Conservation (phyloP, 2,113 vertebrate species). For the Oreochromis spilurus region DNA sequence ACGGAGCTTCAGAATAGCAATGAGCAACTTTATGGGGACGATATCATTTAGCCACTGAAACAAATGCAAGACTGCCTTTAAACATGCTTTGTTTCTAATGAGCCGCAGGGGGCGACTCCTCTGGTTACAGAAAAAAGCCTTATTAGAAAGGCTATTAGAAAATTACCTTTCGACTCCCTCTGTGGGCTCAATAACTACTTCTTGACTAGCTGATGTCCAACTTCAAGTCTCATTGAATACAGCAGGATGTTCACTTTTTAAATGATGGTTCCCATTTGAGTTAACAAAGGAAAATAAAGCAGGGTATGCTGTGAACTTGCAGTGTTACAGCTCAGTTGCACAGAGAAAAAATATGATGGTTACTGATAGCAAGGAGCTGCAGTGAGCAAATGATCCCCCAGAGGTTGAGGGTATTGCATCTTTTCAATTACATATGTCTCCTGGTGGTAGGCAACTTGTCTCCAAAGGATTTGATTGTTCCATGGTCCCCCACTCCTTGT, state of each 20-base stretch:
- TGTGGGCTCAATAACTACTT: background rate
- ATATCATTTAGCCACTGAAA: background rate
- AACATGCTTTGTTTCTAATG: background rate
- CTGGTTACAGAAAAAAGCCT: background rate
- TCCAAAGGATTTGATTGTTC: background rate
- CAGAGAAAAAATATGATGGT: background rate
- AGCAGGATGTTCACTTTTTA: background rate
- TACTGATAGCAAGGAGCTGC: background rate
- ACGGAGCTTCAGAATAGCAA: constrained; percentile 3
- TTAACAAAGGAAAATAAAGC: background rate
- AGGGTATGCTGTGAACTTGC: background rate
- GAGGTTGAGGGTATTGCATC: background rate
- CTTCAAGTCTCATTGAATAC: background rate
- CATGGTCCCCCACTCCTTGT: background rate
- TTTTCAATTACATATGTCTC: background rate
- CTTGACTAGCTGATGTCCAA: background rate
- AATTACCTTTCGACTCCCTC: background rate
- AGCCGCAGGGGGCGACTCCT: background rate
- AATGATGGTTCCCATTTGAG: background rate
- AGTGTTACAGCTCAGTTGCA: background rate
- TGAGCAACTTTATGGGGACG: background rate
- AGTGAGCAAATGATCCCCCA: background rate
- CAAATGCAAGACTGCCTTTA: background rate
- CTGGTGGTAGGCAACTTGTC: background rate
- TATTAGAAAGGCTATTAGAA: background rate